Percentiles rank a stretch among this genome's conserved stretches.
Conservation (phyloP, 92 coral and sea anemone genomes). For the Palythoa grandiflora region DNA sequence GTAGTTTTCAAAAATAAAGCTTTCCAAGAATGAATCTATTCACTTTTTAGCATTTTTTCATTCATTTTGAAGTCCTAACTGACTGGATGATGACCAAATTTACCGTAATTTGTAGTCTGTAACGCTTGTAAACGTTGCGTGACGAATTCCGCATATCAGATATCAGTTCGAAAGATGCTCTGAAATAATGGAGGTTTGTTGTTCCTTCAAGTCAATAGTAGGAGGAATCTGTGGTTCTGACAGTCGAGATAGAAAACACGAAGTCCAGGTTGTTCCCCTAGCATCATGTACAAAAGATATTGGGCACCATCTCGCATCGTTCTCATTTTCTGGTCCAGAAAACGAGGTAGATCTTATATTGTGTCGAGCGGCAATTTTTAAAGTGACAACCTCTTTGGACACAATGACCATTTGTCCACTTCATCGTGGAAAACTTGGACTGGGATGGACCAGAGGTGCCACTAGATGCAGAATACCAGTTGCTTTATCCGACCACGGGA, state of each 20-base stretch:
- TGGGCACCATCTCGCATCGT: constrained; percentile 41
- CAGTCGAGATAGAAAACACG: constrained; percentile 16
- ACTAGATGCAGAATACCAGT: constrained; percentile 74
- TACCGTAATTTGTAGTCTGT: background rate
- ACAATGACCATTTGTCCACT: constrained; percentile 68
- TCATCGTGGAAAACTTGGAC: constrained; percentile 72
- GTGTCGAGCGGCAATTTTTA: constrained; percentile 66
- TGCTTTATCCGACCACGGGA: constrained; percentile 55
- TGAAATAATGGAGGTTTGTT: constrained; percentile 31
- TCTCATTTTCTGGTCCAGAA: constrained; percentile 62
- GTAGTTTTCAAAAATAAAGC: background rate
- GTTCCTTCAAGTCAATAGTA: constrained; percentile 36
- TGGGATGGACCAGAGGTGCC: constrained; percentile 76
- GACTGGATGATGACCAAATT: background rate
- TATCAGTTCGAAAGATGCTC: constrained; percentile 8
- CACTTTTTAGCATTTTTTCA: background rate
- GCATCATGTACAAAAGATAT: constrained; percentile 62
- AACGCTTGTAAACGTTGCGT: background rate
- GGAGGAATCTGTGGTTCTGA: constrained; percentile 41
- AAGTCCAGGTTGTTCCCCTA: constrained; percentile 18
- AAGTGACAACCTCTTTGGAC: background rate
- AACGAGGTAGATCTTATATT: constrained; percentile 73
- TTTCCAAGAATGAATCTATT: background rate
- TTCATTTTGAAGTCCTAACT: constrained; percentile 13
- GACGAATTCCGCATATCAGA: background rate